Percentiles rank a stretch among this genome's conserved stretches.
These are phyloP conservation scores for Formicarius rufipectus DNA, from an alignment of 2,113 vertebrate genomes.

Conservation along the genomic window DNA sequence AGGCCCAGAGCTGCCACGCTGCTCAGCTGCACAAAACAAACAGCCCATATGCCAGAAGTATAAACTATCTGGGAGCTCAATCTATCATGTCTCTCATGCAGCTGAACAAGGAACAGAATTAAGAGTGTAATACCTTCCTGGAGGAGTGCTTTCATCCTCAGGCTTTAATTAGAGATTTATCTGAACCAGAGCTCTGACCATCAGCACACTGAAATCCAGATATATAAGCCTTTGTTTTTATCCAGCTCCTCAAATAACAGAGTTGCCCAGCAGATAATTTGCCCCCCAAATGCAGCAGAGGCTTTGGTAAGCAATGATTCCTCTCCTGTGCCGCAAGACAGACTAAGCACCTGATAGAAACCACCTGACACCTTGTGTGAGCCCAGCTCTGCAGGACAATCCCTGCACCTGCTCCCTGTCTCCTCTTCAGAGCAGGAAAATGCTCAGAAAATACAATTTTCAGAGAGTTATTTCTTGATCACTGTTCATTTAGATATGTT, in stretches of 20 bases:
- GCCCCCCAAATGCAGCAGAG: neutral
- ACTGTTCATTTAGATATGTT: neutral
- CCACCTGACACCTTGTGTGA: neutral
- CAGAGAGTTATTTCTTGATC: neutral
- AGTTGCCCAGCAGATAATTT: neutral
- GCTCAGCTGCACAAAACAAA: conserved; percentile 70
- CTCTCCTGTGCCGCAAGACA: neutral
- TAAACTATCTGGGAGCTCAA: conserved; percentile 49
- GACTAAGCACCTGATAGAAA: neutral
- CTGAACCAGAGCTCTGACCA: neutral
- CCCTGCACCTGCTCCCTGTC: neutral
- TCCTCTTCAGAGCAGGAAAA: neutral
- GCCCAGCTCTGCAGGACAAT: neutral
- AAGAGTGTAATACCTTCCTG: conserved; percentile 2
- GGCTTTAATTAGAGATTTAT: conserved; percentile 35
- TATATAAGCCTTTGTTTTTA: neutral
- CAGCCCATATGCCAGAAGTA: conserved; percentile 60
- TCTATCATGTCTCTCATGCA: conserved; percentile 38
- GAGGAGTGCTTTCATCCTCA: neutral
- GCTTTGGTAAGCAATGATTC: neutral
- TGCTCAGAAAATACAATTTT: neutral
- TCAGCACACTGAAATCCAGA: neutral
- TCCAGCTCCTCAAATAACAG: neutral
- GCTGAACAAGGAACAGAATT: conserved; percentile 4
- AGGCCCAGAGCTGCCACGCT: conserved; percentile 67